A percentile compares a stretch with the other conserved stretches of the same genome.
Conservation (phyloP, 2,888 invertebrate genomes). For the Epistrophe grossulariae region DNA sequence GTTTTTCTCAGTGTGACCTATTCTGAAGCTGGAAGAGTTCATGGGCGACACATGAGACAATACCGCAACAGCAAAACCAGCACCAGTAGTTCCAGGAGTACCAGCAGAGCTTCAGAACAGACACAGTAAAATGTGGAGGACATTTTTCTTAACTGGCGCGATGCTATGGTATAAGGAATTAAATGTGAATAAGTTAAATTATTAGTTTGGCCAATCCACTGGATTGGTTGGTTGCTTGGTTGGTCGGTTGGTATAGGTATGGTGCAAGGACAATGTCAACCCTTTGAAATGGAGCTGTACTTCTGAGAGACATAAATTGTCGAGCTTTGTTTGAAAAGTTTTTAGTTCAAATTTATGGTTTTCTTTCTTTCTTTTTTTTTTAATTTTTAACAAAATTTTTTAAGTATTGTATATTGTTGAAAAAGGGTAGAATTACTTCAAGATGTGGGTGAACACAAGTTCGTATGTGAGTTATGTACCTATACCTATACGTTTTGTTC, state of each 20-base stretch:
- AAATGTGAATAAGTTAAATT: slow-evolving; percentile 75
- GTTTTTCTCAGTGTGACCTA: no score
- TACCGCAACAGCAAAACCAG: slow-evolving; percentile 42
- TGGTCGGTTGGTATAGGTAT: background rate
- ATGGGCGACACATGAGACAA: slow-evolving; percentile 69
- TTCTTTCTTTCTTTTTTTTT: slow-evolving; percentile 8
- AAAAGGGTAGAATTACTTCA: background rate
- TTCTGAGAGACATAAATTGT: slow-evolving; percentile 59
- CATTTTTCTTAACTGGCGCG: slow-evolving; percentile 52
- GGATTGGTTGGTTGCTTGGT: slow-evolving; percentile 45
- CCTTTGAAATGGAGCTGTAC: slow-evolving; percentile 51
- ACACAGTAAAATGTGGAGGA: slow-evolving; percentile 64
- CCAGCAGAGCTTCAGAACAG: slow-evolving; percentile 44
- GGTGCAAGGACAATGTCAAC: slow-evolving; percentile 40
- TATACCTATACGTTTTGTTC: background rate
- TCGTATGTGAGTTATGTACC: no score
- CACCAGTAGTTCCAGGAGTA: slow-evolving; percentile 22
- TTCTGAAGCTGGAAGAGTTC: slow-evolving; percentile 4
- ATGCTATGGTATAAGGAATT: slow-evolving; percentile 45
- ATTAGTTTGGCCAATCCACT: slow-evolving; percentile 72
- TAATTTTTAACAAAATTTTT: background rate
- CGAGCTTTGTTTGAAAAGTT: slow-evolving; percentile 55
- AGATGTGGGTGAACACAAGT: background rate
- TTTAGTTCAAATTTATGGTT: slow-evolving; percentile 40
- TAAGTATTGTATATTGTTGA: background rate